These are phyloP conservation scores for Lucilia sericata DNA, from an alignment of 1,140 invertebrate species.

Conservation along the genomic window DNA sequence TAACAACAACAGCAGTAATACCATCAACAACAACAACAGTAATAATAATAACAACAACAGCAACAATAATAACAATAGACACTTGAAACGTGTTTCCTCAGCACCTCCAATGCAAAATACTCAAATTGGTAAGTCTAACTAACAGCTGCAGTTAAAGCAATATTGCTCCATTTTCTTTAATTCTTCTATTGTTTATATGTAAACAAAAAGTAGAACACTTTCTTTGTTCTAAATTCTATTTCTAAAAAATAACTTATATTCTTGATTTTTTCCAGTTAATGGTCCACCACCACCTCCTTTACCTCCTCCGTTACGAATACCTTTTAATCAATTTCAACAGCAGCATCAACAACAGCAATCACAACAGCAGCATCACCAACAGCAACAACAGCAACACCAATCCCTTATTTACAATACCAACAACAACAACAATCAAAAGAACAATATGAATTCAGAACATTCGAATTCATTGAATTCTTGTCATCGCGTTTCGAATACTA, in stretches of 20 bases:
- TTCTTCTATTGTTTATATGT: neutral
- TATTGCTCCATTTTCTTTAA: no score
- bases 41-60: constrained; percentile 49
- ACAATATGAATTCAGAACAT: constrained; percentile 14
- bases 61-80: constrained; percentile 53
- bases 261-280: constrained; percentile 52
- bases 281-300: constrained; percentile 75
- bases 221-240: neutral
- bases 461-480: constrained; percentile 19
- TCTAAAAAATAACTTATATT: neutral
- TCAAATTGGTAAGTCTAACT: constrained; percentile 56
- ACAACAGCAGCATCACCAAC: neutral
- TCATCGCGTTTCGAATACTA: constrained; percentile 45
- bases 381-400: constrained; percentile 18
- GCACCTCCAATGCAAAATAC: constrained; percentile 67
- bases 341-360: neutral
- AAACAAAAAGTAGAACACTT: neutral
- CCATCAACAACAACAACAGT: constrained; percentile 43
- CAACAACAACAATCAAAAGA: neutral
- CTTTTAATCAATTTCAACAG: constrained; percentile 44
- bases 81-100: constrained; percentile 70
- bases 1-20: constrained; percentile 47
- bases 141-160: neutral
- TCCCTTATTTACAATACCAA: neutral
- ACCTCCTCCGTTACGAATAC: constrained; percentile 70